Evolutionary conservation across 2,797 vertebrate genomes (phyloP).

Genomic region (Muscicapa comitata): DNA sequence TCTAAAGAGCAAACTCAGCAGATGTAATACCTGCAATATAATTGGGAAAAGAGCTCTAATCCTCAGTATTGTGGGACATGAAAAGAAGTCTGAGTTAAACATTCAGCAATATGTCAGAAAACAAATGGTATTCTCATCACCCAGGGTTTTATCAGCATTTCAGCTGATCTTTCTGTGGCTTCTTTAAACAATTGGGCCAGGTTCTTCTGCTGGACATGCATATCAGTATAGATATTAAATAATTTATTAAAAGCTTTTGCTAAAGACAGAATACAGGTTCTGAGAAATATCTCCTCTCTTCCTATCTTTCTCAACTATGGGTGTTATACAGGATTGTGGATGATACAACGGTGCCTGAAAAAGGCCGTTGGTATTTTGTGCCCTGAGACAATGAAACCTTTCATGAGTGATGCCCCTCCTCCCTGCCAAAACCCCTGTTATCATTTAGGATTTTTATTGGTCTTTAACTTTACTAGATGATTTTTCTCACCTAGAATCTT

Average conservation of each 20-base stretch:
- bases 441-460: too few relatives aligned
- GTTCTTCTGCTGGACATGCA: neutral
- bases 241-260: neutral
- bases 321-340: neutral
- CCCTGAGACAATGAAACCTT: too few relatives aligned
- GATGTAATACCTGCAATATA: neutral
- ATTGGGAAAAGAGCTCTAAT: conserved; percentile 16
- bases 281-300: neutral
- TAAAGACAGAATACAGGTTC: neutral
- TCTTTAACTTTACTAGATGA: too few relatives aligned
- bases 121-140: neutral
- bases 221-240: neutral
- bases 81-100: conserved; percentile 2
- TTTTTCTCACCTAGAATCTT: too few relatives aligned
- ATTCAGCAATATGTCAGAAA: neutral
- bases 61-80: conserved; percentile 17
- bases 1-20: neutral
- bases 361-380: too few relatives aligned
- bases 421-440: too few relatives aligned
- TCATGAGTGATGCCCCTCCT: too few relatives aligned
- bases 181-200: neutral
- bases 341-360: too few relatives aligned
- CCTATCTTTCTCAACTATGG: neutral
- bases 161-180: neutral
- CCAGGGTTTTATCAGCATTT: neutral